Evolutionary conservation across 2,113 vertebrate genomes (phyloP), one percentile per base, ranked within the genome.

Genomic region (Gadus macrocephalus): DNA sequence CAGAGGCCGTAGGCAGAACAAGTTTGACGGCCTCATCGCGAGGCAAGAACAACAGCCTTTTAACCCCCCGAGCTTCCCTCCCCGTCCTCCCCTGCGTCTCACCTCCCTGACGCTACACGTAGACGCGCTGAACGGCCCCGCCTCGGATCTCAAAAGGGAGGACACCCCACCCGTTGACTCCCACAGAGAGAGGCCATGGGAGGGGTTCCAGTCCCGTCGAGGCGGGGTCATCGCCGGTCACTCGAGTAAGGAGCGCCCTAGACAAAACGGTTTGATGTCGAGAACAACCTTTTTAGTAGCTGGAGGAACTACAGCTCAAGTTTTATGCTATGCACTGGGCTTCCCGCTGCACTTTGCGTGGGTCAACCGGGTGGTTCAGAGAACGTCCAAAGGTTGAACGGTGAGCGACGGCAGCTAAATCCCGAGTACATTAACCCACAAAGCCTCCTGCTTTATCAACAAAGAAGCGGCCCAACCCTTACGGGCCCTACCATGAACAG

Each of bases 1-100:
- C 27, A 60, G 69, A 72, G 62, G 78, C 19, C 69, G 74, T 77
- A 73, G 78, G 81, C 68, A 78, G 78, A 88, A 88, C 85, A 1
- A 58, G 87, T 88, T 83, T 81, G 82, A 76, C 86, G 78, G 73
- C 72, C 67, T 71, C 78, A 80, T 72, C 70, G 2, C 73, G 70
- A 58, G 9, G 69, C 78, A 83, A 73, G 79, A 84, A 70, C 80
- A 78, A 38, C 75, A 69, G 73, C 70, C 73, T 78, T 83, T 81
- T 82, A 85, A 86, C 84, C 78, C 78, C 77, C 78, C 77, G 75
- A 62, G 70, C 80, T 62, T 82, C 86, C 74, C 81, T 85, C 79
- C 87, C 68, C 79, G 78, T 89, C 88, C 85, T 87, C 87, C 42
- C 79, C 76, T 69, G 59, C 76, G 67, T 74, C 82, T 83, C 64